Evolutionary conservation across 2,113 vertebrate genomes (phyloP).

Genomic region (Tragelaphus buxtoni): DNA sequence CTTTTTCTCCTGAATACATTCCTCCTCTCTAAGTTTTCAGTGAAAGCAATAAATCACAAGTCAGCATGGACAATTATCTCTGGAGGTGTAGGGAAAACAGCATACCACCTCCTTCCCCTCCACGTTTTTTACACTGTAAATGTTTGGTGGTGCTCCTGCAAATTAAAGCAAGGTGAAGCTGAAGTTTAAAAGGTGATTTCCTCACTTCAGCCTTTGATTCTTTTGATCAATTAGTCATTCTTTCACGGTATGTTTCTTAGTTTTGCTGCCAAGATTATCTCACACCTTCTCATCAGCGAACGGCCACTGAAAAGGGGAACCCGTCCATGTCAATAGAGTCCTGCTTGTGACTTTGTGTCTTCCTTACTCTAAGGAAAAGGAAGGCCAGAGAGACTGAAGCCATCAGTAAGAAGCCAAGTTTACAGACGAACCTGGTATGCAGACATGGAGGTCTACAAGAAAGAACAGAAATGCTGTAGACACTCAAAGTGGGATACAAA

Average conservation of each 20-base stretch:
- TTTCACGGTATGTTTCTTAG: background rate
- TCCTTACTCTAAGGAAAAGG: background rate
- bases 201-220: background rate
- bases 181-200: slow-evolving; percentile 18
- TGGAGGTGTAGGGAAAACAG: background rate
- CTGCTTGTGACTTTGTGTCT: background rate
- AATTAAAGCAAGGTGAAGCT: background rate
- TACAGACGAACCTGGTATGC: background rate
- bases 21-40: background rate
- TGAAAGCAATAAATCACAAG: slow-evolving; percentile 17
- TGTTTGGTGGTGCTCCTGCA: background rate
- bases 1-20: background rate
- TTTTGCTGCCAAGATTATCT: background rate
- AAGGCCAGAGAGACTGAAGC: background rate
- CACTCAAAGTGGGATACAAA: background rate
- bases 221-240: background rate
- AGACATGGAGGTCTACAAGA: background rate
- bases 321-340: background rate
- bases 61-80: slow-evolving; percentile 4
- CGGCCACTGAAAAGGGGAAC: background rate
- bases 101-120: background rate
- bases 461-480: background rate
- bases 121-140: fast-evolving
- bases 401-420: background rate
- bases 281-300: background rate